phyloP scores from a whole-genome alignment of 2,797 vertebrate species.

The Gallirallus australis region DNA sequence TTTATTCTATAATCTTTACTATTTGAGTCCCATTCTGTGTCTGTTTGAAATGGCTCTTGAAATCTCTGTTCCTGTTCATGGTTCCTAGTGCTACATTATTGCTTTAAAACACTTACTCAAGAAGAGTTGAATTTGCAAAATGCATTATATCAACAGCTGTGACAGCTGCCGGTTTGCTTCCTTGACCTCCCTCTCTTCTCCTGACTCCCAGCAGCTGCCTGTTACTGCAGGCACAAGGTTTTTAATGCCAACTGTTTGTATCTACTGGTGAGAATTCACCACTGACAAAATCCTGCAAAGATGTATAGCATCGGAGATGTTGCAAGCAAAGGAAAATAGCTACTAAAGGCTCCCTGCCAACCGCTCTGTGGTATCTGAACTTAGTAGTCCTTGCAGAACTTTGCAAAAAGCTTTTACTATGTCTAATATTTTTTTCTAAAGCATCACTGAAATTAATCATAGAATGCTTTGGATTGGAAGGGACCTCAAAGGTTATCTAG shows the following conservation, averaged over 20 bases:
- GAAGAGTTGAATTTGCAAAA: background rate
- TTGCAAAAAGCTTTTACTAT: background rate
- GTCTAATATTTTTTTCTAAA: conserved; percentile 27
- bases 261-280: background rate
- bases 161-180: conserved; percentile 23
- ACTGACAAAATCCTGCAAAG: background rate
- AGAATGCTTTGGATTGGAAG: too few species aligned
- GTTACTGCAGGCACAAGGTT: background rate
- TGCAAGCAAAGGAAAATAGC: background rate
- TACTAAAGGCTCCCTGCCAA: background rate
- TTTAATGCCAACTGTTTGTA: background rate
- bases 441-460: conserved; percentile 1
- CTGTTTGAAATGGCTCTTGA: background rate
- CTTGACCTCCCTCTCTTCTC: background rate
- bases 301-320: background rate
- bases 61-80: background rate
- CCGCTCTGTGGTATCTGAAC: background rate
- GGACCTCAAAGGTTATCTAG: too few species aligned
- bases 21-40: background rate
- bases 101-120: background rate
- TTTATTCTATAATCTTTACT: background rate
- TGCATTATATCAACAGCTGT: background rate
- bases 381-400: background rate
- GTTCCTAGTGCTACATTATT: background rate
- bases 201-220: background rate